These are phyloP conservation scores for Formicarius rufipectus DNA, from an alignment of 2,113 vertebrate genomes.

Conservation along the genomic window DNA sequence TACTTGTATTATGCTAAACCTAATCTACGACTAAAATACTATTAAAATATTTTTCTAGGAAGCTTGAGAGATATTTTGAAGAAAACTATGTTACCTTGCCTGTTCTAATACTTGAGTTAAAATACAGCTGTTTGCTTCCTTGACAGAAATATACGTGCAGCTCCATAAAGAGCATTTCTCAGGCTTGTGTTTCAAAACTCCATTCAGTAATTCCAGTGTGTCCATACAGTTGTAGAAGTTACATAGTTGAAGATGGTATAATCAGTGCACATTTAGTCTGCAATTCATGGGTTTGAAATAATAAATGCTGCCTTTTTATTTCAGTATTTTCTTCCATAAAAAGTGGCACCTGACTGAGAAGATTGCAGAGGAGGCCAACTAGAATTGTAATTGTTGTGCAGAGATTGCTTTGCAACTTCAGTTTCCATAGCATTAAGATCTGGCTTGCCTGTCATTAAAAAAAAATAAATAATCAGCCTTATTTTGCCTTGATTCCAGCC, in stretches of 20 bases:
- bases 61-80: not conserved
- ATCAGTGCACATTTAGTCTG: not conserved
- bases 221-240: not conserved
- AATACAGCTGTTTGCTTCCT: not conserved
- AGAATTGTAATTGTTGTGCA: not conserved
- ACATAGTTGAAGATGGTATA: not conserved
- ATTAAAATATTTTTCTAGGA: not conserved
- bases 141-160: not conserved
- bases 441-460: not conserved
- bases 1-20: not conserved
- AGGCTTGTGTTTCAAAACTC: not conserved
- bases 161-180: not conserved
- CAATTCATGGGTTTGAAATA: not conserved
- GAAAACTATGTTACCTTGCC: not conserved
- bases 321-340: not conserved
- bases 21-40: not conserved
- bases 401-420: not conserved
- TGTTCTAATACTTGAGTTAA: constrained; percentile 3
- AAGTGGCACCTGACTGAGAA: not conserved
- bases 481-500: not conserved
- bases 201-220: not conserved
- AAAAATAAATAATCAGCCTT: not conserved
- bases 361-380: not conserved
- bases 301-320: not conserved
- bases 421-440: not conserved